A percentile compares a stretch with the other conserved stretches of the same genome.
These are phyloP conservation scores for Caenorhabditis parvicauda DNA, from an alignment of 2,888 invertebrate genomes.

Conservation along the genomic window DNA sequence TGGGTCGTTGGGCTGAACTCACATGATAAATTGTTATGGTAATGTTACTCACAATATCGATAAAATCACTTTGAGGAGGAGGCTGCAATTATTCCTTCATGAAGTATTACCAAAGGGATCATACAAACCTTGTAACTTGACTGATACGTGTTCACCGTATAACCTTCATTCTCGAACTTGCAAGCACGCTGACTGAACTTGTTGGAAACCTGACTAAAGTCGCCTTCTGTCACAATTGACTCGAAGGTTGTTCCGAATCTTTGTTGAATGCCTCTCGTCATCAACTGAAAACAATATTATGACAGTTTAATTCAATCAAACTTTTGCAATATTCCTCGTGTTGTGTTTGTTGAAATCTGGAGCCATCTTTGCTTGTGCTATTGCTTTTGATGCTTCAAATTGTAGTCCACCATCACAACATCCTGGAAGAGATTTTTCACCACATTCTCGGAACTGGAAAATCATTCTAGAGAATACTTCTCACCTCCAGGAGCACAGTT, in stretches of 20 bases:
- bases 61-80: constrained; percentile 21
- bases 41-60: constrained; percentile 22
- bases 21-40: too few relatives aligned
- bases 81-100: too few relatives aligned
- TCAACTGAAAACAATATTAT: constrained; percentile 9
- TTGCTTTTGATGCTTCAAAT: constrained; percentile 24
- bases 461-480: too few relatives aligned
- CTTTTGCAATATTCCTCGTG: constrained; percentile 21
- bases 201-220: constrained; percentile 24
- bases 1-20: constrained; percentile 25
- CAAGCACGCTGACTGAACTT: constrained; percentile 20
- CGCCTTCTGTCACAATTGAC: constrained; percentile 18
- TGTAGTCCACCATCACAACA: constrained; percentile 32
- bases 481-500: constrained; percentile 26
- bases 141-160: constrained; percentile 22
- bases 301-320: not conserved
- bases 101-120: too few relatives aligned
- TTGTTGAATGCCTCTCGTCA: constrained; percentile 21
- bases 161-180: constrained; percentile 22
- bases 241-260: constrained; percentile 29
- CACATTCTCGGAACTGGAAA: too few relatives aligned
- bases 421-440: too few relatives aligned
- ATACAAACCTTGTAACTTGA: constrained; percentile 26
- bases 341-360: constrained; percentile 28
- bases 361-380: constrained; percentile 24